Conservation (phyloP, 1,140 invertebrate species). For the Orius laevigatus region DNA sequence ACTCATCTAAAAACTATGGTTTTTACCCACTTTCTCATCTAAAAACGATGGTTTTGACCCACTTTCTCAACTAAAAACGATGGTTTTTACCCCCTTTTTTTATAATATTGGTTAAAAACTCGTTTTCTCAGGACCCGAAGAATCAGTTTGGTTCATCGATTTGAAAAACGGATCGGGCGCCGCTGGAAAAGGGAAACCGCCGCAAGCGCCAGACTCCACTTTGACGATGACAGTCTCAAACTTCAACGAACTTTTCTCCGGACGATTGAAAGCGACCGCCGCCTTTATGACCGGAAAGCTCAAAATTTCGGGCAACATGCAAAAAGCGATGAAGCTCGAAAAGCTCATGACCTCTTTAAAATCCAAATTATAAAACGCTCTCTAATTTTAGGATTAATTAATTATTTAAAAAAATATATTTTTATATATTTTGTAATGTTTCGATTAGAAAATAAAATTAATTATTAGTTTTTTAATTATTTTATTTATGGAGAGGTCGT, state of each 20-base stretch:
- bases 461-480: too few species aligned
- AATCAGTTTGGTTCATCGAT: constrained; percentile 75
- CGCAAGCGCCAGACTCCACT: constrained; percentile 56
- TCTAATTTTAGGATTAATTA: too few species aligned
- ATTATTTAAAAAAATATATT: too few species aligned
- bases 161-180: constrained; percentile 70
- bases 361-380: constrained; percentile 33
- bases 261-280: constrained; percentile 72
- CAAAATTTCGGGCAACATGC: constrained; percentile 83
- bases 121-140: constrained; percentile 32
- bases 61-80: too few species aligned
- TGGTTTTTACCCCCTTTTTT: too few species aligned
- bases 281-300: constrained; percentile 95
- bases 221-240: constrained; percentile 67
- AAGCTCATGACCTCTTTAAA: constrained; percentile 79
- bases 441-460: too few species aligned
- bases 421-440: too few species aligned
- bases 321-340: constrained; percentile 91
- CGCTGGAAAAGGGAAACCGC: constrained; percentile 59
- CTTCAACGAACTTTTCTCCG: constrained; percentile 63
- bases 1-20: too few species aligned
- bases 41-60: too few species aligned
- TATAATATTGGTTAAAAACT: too few species aligned
- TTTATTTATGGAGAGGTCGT: too few species aligned
- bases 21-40: too few species aligned